Base-by-base conservation (phyloP, 2,888 invertebrate species). In the Calephelis perditalis region DNA sequence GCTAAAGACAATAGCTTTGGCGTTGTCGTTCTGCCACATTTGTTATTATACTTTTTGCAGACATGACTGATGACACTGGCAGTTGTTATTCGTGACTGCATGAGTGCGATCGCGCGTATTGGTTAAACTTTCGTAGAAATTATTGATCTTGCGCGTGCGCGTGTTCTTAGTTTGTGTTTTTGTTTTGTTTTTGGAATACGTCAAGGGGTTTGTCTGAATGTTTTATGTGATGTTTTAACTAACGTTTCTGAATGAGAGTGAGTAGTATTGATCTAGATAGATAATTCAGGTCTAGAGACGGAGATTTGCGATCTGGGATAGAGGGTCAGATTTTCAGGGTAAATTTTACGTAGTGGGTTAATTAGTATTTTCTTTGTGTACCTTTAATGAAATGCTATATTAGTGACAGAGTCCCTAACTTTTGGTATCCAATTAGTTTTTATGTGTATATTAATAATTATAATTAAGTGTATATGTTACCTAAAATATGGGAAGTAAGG, bases 101-200 rank as follows among this genome's bases (percentile, higher is more conserved):
- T 56, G 56, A 55, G 62, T 62, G 47, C 59, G 54, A 15, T 52
- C 62, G 61, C 56, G 59, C 49, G 63, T 54, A 52, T 54, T 35
- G 35, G 35, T 35, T 15, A 9, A 26, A 49, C 49, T 15, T 49
- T 49, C 26, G 8, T 52, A 52, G 6, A 35, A 49, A 49, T 49
- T 52, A 35, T 40, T 8, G 40, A 40, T 7, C 6, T 40, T 35
- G 26, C 52, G 26, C 35, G 52, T 52, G 52, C 35, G 35, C 15
- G 26, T 3, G 35, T 52, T 7, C 26, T 10, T 26, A 52, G 2
- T 5, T 52, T 35, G 52, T 26, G 52, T 35, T 3, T 52, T 6
- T 35, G 11, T 52, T 49, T 9, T 6, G 10, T 52, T 52, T 2
- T 35, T 26, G 10, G 45, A 49, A 49, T 26, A 26, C 11, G 35